Evolutionary conservation across 2,888 invertebrate genomes (phyloP), one percentile per base, ranked within the genome.

Genomic region (Subacronicta megacephala): DNA sequence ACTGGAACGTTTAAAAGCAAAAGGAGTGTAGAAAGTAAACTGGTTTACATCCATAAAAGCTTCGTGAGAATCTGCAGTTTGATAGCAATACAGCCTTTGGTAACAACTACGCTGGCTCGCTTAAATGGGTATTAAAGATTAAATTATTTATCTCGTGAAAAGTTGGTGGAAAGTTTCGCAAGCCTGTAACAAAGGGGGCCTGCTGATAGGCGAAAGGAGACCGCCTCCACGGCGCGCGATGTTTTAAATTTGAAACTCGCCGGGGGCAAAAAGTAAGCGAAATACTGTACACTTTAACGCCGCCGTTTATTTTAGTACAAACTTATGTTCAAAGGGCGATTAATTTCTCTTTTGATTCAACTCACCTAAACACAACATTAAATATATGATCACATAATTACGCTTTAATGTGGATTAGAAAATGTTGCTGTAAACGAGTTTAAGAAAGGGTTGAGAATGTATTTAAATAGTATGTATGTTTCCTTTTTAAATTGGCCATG

Each of bases 61-160:
- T 81, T 59, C 72, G 78, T 79, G 80, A 81, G 77, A 83, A 81
- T 78, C 80, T 83, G 72, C 81, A 84, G 81, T 84, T 83, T 84
- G 83, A 84, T 83, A 82, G 81, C 82, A 78, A 82, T 82, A 83
- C 78, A 78, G 80, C 73, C 77, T 80, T 78, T 68, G 77, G 81
- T 78, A 81, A 75, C 76, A 81, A 81, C 78, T 81, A 81, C 78
- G 75, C 75, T 77, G 76, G 80, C 78, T 82, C 83, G 81, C 83
- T 87, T 87, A 88, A 90, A 87, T 85, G 84, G 87, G 81, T 87
- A 89, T 90, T 88, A 88, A 88, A 90, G 82, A 90, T 89, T 87
- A 89, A 90, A 89, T 89, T 87, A 92, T 91, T 90, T 90, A 90
- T 89, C 86, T 87, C 81, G 72, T 63, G 74, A 78, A 87, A 88